A percentile compares a stretch with the other conserved stretches of the same genome.
Conservation (phyloP, 2,797 vertebrate genomes). For the Podargus strigoides region DNA sequence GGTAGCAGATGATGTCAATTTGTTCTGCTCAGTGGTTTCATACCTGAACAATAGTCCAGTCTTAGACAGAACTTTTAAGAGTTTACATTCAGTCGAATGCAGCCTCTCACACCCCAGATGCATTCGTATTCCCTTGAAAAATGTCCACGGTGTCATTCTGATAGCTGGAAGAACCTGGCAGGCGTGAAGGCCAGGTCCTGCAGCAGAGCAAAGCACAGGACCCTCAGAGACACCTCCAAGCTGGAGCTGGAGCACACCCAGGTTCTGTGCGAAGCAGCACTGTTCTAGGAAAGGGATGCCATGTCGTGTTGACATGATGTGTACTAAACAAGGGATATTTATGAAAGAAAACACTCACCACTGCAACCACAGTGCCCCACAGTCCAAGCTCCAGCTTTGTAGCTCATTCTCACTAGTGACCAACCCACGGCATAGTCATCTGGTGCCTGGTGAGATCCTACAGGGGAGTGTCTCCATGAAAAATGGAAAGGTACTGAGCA, state of each 20-base stretch:
- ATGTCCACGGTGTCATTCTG: background rate
- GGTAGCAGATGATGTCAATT: background rate
- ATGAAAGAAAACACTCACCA: background rate
- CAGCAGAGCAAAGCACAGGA: background rate
- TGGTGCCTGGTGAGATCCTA: background rate
- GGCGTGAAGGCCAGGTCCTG: background rate
- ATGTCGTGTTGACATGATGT: accelerated
- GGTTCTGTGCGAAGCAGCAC: background rate
- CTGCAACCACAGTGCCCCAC: background rate
- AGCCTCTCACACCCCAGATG: background rate
- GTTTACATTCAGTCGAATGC: background rate
- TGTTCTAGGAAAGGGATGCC: accelerated
- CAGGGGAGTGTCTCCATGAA: background rate
- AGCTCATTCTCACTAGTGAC: background rate
- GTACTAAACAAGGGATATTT: background rate
- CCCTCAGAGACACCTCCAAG: accelerated
- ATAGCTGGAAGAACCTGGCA: background rate
- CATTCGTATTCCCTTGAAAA: background rate
- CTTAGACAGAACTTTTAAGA: background rate
- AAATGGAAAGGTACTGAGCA: background rate
- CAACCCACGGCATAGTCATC: background rate
- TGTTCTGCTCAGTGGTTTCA: background rate
- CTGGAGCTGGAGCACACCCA: accelerated
- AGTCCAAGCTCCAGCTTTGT: accelerated
- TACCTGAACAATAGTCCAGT: background rate